Base-by-base conservation (phyloP, 2,797 vertebrate genomes). In the Lates japonicus region DNA sequence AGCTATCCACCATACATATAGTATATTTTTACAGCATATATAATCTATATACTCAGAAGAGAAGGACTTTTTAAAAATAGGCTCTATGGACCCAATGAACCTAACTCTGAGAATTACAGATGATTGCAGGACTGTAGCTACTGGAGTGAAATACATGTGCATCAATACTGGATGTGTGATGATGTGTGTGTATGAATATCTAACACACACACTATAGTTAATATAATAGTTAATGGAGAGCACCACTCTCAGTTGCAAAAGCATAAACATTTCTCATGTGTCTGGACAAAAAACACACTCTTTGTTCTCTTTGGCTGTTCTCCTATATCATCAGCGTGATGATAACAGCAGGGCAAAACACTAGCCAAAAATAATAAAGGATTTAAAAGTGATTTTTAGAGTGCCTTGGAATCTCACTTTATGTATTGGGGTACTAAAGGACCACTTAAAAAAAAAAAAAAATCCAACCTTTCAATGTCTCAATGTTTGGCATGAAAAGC, bases 31-130 rank as follows among this genome's bases (percentile, higher is more conserved):
- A 70, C 25, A 37, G 41, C 62, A 51, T 49, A 59, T 67, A 70
- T 44, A 59, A 78, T 51, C 29, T 65, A 55, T n/a, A 69, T 1
- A 49, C 52, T 71, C 8, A n/a, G 19, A 78, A 69, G 73, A 86
- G 71, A 80, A 76, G 62, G 60, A 59, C 35, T 37, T 64, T 67
- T 13, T 59, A 42, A 80, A 74, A 76, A 80, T 63, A 70, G 62
- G 51, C 70, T 70, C 10, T 61, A 31, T 75, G n/a, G 42, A 73
- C 42, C 20, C 17, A 8, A 39, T 78, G 25, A 75, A 74, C 46
- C 19, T 7, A 48, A 63, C 67, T 64, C 25, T 62, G 31, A 62
- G 35, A 72, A 29, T 1, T 67, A 3, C 66, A 49, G 48, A 77
- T 67, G 20, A 68, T 31, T 46, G 25, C 25, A 19, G n/a, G 31